Evolutionary conservation across 2,797 vertebrate species (phyloP), one percentile per base, ranked within the genome.

Genomic region (Mionectes olivaceus): DNA sequence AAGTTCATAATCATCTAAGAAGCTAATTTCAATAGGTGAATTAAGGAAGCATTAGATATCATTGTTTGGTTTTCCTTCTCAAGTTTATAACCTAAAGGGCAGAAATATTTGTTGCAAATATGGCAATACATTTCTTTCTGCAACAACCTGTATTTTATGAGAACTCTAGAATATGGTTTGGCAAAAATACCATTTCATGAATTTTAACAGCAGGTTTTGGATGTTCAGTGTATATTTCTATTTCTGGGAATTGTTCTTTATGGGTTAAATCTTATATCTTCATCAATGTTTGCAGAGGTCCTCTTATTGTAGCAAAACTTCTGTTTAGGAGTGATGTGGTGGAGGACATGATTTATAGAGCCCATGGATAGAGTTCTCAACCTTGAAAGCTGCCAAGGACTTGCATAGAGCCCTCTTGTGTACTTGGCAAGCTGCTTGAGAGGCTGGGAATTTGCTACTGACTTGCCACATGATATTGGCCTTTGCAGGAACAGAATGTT

Each of bases 151-250:
- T 86, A 73, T 76, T 83, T 96, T 73, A 37, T 46, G 41, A 88
- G 61, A 88, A 71, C 59, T 86, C 57, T 63, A 35, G 39, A 17
- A 69, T 91, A 63, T 35, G 43, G 79, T 59, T 93, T 91, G 50
- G 53, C 44, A 87, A 90, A 95, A 96, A 91, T 78, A 85, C n/a
- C 71, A 68, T 89, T 78, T 75, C 47, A 83, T 95, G 27, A 91
- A 92, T 86, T 92, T 93, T 88, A 88, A 88, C 59, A 55, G 41
- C 73, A 91, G 73, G 14, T 69, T 71, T 17, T 76, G 35, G 28
- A 32, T 52, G 16, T 78, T 94, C 47, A 76, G 24, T 55, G 7
- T 49, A 8, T 73, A 61, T 85, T 90, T 77, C 19, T 61, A 17
- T 71, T 91, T 92, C 35, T 83, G 17, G 75, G 76, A 68, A 89